Percentiles rank a stretch among this genome's conserved stretches.
Evolutionary conservation across 2,797 vertebrate species (phyloP).

Genomic region (Alcedo quadribrachys): DNA sequence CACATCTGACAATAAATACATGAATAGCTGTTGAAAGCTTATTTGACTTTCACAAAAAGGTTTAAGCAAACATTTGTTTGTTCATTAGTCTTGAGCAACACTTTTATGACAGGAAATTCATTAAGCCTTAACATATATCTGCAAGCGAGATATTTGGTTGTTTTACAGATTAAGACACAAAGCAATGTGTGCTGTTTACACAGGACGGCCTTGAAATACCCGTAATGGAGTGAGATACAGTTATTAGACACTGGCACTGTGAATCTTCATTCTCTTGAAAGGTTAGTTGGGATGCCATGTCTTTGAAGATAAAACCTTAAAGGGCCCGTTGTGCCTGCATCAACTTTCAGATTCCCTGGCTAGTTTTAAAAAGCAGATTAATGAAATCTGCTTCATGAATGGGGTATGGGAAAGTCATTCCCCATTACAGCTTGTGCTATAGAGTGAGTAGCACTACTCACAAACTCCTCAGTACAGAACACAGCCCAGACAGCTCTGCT

Average conservation of each 20-base stretch:
- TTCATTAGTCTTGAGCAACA: slow-evolving; percentile 79
- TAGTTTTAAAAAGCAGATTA: slow-evolving; percentile 54
- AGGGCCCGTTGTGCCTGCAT: slow-evolving; percentile 7
- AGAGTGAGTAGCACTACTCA: not conserved
- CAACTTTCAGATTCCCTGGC: slow-evolving; percentile 45
- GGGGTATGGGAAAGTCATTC: slow-evolving; percentile 26
- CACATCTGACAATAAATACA: slow-evolving; percentile 76
- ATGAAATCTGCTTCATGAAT: slow-evolving; percentile 57
- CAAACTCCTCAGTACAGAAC: not conserved
- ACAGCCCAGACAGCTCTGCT: not conserved
- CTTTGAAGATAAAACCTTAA: slow-evolving; percentile 70
- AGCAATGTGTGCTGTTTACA: slow-evolving; percentile 60
- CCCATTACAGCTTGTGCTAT: not conserved
- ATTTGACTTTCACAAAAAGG: slow-evolving; percentile 80
- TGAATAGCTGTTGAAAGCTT: slow-evolving; percentile 79
- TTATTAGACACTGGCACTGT: slow-evolving; percentile 69
- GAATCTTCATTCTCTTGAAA: slow-evolving; percentile 73
- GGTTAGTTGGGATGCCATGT: slow-evolving; percentile 10
- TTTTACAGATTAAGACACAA: slow-evolving; percentile 77
- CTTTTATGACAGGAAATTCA: slow-evolving; percentile 76
- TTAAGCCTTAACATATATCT: slow-evolving; percentile 78
- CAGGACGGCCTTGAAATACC: slow-evolving; percentile 75
- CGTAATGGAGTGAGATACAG: slow-evolving; percentile 76
- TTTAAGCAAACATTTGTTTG: slow-evolving; percentile 81
- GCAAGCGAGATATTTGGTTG: slow-evolving; percentile 60